phyloP scores from a whole-genome alignment of 1,140 invertebrate genomes.

The Drosophila tsacasi region DNA sequence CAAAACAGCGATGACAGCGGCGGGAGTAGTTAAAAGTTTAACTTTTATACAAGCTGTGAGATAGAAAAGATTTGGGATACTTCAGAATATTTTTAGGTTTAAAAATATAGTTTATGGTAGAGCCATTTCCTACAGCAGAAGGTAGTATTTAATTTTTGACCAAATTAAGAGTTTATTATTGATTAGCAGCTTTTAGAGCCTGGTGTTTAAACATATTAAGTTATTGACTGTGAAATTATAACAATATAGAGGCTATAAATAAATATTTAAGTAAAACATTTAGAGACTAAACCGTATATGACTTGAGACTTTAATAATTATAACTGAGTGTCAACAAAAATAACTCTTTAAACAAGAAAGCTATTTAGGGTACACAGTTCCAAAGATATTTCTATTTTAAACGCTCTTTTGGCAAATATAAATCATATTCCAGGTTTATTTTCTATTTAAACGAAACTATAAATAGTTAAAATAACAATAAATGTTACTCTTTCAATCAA shows the following conservation, averaged over 20 bases:
- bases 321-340: not conserved
- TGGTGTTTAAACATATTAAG: not conserved
- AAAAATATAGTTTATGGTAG: not conserved
- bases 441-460: not conserved
- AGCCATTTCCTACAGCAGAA: not conserved
- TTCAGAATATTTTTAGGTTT: not conserved
- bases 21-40: not conserved
- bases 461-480: not conserved
- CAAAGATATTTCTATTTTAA: not conserved
- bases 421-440: not conserved
- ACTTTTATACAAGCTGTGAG: conserved; percentile 1
- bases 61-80: not conserved
- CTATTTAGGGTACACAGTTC: not conserved
- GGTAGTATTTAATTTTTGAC: not conserved
- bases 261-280: not conserved
- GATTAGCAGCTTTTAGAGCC: not conserved
- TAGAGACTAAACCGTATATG: too few species aligned
- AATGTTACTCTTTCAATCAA: not conserved
- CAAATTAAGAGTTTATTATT: not conserved
- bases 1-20: conserved; percentile 2
- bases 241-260: not conserved
- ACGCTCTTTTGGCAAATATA: not conserved
- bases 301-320: not conserved
- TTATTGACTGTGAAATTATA: not conserved
- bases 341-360: too few species aligned